Conservation (phyloP, 2,888 invertebrate species). For the Coronaproctus castanopsis region DNA sequence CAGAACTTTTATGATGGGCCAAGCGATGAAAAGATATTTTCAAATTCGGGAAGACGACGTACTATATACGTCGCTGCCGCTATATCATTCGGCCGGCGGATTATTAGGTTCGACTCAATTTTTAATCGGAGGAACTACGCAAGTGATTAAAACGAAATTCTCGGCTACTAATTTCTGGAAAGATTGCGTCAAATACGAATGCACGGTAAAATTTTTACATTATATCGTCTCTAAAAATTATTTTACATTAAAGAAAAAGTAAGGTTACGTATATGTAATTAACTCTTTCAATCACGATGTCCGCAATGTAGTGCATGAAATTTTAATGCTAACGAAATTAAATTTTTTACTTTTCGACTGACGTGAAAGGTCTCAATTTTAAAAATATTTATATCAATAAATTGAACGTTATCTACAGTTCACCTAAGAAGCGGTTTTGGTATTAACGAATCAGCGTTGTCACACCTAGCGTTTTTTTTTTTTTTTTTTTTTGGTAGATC, state of each 20-base stretch:
- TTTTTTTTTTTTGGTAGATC: too few species aligned
- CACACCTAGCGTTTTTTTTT: too few species aligned
- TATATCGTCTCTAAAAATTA: background rate
- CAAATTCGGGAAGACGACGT: slow-evolving; percentile 26
- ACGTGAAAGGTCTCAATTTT: too few species aligned
- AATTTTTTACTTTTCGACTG: too few species aligned
- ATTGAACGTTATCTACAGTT: too few species aligned
- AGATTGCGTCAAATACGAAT: slow-evolving; percentile 29
- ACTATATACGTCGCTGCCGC: slow-evolving; percentile 29
- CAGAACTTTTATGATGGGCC: background rate
- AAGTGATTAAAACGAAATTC: slow-evolving; percentile 28
- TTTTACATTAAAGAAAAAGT: background rate
- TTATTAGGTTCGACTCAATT: slow-evolving; percentile 29
- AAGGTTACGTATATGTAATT: too few species aligned
- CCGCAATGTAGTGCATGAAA: too few species aligned
- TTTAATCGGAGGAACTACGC: slow-evolving; percentile 26
- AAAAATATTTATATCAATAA: too few species aligned
- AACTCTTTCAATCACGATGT: too few species aligned
- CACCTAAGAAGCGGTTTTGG: too few species aligned
- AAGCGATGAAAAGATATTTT: background rate
- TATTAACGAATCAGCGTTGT: too few species aligned
- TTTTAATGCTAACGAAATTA: too few species aligned
- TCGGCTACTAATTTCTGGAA: slow-evolving; percentile 30
- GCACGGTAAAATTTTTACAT: slow-evolving; percentile 28
- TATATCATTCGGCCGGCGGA: slow-evolving; percentile 31